phyloP scores from a whole-genome alignment of 37 sponge, comb jelly and placozoan genomes.

The Diacarnus erythraeanus region DNA sequence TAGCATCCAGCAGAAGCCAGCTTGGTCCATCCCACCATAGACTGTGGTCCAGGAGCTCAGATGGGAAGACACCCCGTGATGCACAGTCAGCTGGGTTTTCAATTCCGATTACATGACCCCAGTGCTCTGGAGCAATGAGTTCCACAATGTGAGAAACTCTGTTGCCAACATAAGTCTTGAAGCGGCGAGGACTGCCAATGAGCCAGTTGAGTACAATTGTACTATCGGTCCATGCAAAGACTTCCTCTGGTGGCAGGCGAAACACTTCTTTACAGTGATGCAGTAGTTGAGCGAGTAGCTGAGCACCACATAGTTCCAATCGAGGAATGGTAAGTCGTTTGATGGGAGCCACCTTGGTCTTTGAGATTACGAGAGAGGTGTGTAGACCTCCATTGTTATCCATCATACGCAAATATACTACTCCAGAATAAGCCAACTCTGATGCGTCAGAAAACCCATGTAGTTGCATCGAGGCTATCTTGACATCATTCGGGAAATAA shows the following conservation, averaged over 20 bases:
- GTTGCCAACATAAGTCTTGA: no score
- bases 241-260: not conserved
- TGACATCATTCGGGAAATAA: not conserved
- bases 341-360: constrained; percentile 45
- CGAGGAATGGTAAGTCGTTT: constrained; percentile 33
- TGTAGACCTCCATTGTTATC: constrained; percentile 4
- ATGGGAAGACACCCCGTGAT: constrained; percentile 28
- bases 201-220: constrained; percentile 37
- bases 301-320: constrained; percentile 42
- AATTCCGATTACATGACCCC: no score
- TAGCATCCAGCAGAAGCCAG: no score
- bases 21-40: constrained; percentile 40
- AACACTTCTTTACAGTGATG: constrained; percentile 5
- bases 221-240: constrained; percentile 38
- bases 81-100: no score
- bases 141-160: no score
- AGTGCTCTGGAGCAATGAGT: no score
- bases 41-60: constrained; percentile 19
- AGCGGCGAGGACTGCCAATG: constrained; percentile 10
- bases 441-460: no score
- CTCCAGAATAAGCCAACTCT: constrained; percentile 29
- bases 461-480: constrained; percentile 3
- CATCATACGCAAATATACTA: constrained; percentile 27
- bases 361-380: constrained; percentile 13
- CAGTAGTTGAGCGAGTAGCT: constrained; percentile 15